Evolutionary conservation across 2,797 vertebrate species (phyloP), one percentile per base, ranked within the genome.

Genomic region (Danio kyathit): DNA sequence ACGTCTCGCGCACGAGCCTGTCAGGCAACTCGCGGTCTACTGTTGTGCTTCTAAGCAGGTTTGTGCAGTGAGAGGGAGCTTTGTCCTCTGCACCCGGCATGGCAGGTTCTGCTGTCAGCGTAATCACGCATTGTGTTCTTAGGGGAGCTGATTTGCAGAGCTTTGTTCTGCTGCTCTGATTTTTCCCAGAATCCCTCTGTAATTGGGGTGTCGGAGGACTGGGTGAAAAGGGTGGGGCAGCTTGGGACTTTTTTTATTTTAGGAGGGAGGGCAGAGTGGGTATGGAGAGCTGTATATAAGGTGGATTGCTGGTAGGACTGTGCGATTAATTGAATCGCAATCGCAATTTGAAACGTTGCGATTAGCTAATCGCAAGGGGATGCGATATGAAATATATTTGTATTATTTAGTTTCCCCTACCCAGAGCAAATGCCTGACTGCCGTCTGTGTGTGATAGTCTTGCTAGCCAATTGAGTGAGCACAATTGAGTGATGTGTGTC

Each of bases 61-160:
- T 49, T 76, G 72, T 63, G 57, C 73, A 61, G 56, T 9, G 61
- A 57, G 61, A 59, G 64, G 72, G 57, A 74, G 77, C 67, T 14
- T 80, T 77, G 74, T 79, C 49, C 76, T 76, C 49, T 67, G 76
- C 19, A 66, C 52, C 75, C 70, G 67, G 66, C 65, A 66, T 63
- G 69, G 82, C 59, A 75, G 54, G 71, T 84, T 76, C 10, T 76
- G 73, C 82, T 84, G 85, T 84, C 84, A 79, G 66, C 16, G 59
- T 60, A 57, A 80, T 82, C 72, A 80, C 73, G 79, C 73, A 38
- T 71, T 63, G 60, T 43, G 77, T 78, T 87, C 86, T 84, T 76
- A 60, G 14, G 85, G 87, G 87, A 89, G 70, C 85, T 84, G 86
- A 88, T 87, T 85, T 86, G 82, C 74, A 56, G 70, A 83, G 88